A percentile compares a stretch with the other conserved stretches of the same genome.
Conservation (phyloP, 2,113 vertebrate species). For the Ahaetulla prasina region DNA sequence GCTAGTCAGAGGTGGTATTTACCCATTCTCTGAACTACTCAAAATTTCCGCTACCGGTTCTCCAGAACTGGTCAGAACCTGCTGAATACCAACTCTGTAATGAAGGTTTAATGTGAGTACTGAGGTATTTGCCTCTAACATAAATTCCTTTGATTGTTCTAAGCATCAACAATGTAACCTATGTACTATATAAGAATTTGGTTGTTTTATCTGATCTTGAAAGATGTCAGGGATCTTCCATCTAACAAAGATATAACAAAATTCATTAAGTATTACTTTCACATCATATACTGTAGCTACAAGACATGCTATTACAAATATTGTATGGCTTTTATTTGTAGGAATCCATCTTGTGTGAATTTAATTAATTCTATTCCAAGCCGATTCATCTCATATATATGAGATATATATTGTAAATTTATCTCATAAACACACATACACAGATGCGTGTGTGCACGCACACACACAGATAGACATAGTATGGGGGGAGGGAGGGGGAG, state of each 20-base stretch:
- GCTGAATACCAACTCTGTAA: not conserved
- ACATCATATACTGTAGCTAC: not conserved
- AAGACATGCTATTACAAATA: not conserved
- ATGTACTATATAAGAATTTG: not conserved
- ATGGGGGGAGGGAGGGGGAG: not conserved
- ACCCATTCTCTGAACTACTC: no score
- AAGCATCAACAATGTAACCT: not conserved
- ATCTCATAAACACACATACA: not conserved
- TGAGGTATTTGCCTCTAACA: not conserved
- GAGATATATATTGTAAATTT: not conserved
- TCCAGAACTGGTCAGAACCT: no score
- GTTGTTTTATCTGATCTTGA: not conserved
- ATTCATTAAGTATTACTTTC: not conserved
- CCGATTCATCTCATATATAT: no score
- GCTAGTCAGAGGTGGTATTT: no score
- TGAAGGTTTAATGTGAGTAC: not conserved
- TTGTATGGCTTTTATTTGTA: not conserved
- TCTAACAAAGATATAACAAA: not conserved
- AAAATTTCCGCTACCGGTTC: no score
- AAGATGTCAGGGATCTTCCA: not conserved
- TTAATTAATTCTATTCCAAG: not conserved
- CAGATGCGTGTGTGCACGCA: accelerated
- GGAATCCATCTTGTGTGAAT: not conserved
- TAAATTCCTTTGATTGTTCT: not conserved
- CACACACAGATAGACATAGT: not conserved